Evolutionary conservation across 2,888 invertebrate species (phyloP), one percentile per base, ranked within the genome.

Genomic region (Entomobrya proxima): DNA sequence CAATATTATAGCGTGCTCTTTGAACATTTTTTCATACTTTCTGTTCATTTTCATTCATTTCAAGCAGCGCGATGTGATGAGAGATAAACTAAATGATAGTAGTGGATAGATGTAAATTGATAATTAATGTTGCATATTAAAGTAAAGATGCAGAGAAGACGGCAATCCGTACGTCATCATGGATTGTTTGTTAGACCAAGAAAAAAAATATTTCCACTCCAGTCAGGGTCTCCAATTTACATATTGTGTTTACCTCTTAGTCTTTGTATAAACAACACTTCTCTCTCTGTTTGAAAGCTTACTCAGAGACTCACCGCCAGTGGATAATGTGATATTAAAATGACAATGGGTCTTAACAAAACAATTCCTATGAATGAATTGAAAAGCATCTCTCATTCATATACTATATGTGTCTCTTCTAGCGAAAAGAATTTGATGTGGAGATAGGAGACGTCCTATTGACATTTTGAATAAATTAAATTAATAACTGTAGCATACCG

Each of bases 211-310:
- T n/a, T 61, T 61, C 58, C 58, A 61, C 58, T 30, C 15, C 27
- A 15, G 15, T 61, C 58, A 61, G 58, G 58, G 58, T 61, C 58
- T 61, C 58, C 18, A 15, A 30, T 61, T 61, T 30, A 30, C 58
- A 61, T 61, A 61, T 61, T 61, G 5, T 61, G 30, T 30, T 61
- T n/a, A n/a, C n/a, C n/a, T n/a, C n/a, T n/a, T n/a, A n/a, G n/a
- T n/a, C n/a, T n/a, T n/a, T n/a, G n/a, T n/a, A n/a, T n/a, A n/a
- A n/a, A n/a, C n/a, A n/a, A n/a, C n/a, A n/a, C n/a, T n/a, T n/a
- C n/a, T n/a, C n/a, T n/a, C n/a, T n/a, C n/a, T n/a, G n/a, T n/a
- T n/a, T n/a, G n/a, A n/a, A n/a, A n/a, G n/a, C n/a, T n/a, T n/a
- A n/a, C n/a, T n/a, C n/a, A n/a, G n/a, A n/a, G n/a, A 15, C 44